Evolutionary conservation across 2,797 vertebrate species (phyloP), one percentile per base, ranked within the genome.

Genomic region (Catamblyrhynchus diadema): DNA sequence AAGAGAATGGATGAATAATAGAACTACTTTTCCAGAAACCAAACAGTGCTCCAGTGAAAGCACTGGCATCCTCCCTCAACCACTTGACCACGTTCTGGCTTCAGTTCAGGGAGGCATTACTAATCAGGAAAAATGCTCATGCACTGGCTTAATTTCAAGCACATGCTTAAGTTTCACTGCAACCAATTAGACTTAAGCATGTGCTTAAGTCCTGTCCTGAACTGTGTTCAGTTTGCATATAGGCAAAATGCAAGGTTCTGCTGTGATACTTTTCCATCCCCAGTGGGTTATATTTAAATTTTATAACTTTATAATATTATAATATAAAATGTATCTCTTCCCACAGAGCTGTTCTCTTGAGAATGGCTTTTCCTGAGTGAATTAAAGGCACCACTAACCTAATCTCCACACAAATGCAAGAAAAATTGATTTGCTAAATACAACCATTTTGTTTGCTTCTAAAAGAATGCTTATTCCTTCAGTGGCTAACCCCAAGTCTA

Each of bases 381-480:
- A 93, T 94, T 95, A 96, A 95, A 90, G 93, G 86, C 88, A 94
- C 53, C 64, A 42, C 42, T 69, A 91, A 88, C 78, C 93, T 95
- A 70, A 97, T 95, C 96, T 96, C 81, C 85, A 78, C 86, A 75
- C 81, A 88, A 72, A 93, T 51, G 78, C 28, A 97, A 95, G 95
- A 95, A 95, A 97, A 97, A 97, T 81, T 79, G 93, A 96, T 95
- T 96, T 95, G 89, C 81, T 96, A 95, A 95, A 95, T 78, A 67
- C 80, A 79, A 67, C 82, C 22, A n/a, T 90, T 92, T 96, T 73
- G 64, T 93, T 96, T 85, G 86, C 96, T 91, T 95, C 93, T 70
- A 81, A 89, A 93, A 91, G 80, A 87, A 74, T 79, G 7, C 4
- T 47, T 85, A 77, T 86, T 94, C 85, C 85, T 75, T 59, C 37